Evolutionary conservation across 1,140 invertebrate genomes (phyloP).

Genomic region (Cheumatopsyche charites): DNA sequence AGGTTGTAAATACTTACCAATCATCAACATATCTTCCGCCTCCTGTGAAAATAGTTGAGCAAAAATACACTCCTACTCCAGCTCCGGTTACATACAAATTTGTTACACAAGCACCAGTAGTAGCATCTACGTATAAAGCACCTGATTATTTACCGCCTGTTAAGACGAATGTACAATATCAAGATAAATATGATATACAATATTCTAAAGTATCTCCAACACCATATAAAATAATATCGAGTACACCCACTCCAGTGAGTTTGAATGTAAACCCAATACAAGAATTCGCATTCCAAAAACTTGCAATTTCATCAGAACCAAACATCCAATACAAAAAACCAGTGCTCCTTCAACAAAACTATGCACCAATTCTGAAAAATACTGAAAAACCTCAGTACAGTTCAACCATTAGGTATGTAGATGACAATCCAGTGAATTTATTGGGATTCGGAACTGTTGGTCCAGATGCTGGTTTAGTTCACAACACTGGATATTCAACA

Average conservation of each 20-base stretch:
- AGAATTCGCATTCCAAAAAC: slow-evolving; percentile 44
- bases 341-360: slow-evolving; percentile 38
- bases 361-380: slow-evolving; percentile 34
- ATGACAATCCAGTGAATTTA: slow-evolving; percentile 51
- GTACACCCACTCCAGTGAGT: slow-evolving; percentile 24
- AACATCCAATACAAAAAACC: slow-evolving; percentile 50
- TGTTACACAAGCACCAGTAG: slow-evolving; percentile 29
- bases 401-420: slow-evolving; percentile 56
- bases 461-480: slow-evolving; percentile 54
- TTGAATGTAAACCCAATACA: slow-evolving; percentile 42
- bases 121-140: slow-evolving; percentile 51
- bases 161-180: slow-evolving; percentile 2
- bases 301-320: slow-evolving; percentile 36
- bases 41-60: slow-evolving; percentile 24
- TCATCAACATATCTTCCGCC: slow-evolving; percentile 44
- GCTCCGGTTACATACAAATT: slow-evolving; percentile 19
- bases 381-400: slow-evolving; percentile 53
- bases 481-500: slow-evolving; percentile 49
- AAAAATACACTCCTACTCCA: not conserved
- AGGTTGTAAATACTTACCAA: slow-evolving; percentile 36
- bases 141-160: slow-evolving; percentile 56
- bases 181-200: slow-evolving; percentile 19
- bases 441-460: slow-evolving; percentile 55
- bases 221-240: slow-evolving; percentile 34
- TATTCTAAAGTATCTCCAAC: slow-evolving; percentile 28